Base-by-base conservation (phyloP, 2,888 invertebrate species). In the Ditula angustiorana region DNA sequence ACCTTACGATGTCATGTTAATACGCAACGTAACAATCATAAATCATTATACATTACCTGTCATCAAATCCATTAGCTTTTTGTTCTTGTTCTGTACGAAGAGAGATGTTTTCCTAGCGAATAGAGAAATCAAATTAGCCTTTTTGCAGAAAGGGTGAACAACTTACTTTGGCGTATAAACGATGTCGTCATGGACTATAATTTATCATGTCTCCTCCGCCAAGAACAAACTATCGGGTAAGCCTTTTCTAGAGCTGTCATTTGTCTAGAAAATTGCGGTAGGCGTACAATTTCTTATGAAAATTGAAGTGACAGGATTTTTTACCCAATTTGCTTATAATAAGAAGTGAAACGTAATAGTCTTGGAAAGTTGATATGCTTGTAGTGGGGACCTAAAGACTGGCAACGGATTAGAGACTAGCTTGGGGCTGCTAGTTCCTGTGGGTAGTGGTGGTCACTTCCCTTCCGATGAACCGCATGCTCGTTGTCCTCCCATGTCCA, bases 141-240 rank as follows among this genome's bases (percentile, higher is more conserved):
- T 64, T 57, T 58, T 30, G 26, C 47, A 26, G 44, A 28, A 64
- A 58, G 63, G 63, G 52, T 23, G 44, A 33, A 30, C 41, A 60
- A 50, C 41, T 60, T 60, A 60, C 41, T 50, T 13, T 33, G 47
- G 44, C 52, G 64, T 59, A 64, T 64, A 59, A 64, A 64, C 64
- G 64, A 64, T 64, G 64, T 59, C 52, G 63, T 58, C 64, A 59
- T 52, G 21, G 33, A n/a, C 10, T 24, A 56, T 47, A 47, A 64
- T 64, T 64, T 64, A 53, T 64, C 64, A 64, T 64, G 58, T 64
- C 63, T 44, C 23, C 47, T n/a, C 57, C 58, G 64, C 53, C 64
- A 59, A 28, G 46, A 58, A 59, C 59, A 64, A 59, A 64, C 58
- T 64, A 64, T 58, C 57, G 58, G 64, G 37, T 47, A 59, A 64